phyloP scores from a whole-genome alignment of 2,113 vertebrate genomes.

The Siniperca knerii region DNA sequence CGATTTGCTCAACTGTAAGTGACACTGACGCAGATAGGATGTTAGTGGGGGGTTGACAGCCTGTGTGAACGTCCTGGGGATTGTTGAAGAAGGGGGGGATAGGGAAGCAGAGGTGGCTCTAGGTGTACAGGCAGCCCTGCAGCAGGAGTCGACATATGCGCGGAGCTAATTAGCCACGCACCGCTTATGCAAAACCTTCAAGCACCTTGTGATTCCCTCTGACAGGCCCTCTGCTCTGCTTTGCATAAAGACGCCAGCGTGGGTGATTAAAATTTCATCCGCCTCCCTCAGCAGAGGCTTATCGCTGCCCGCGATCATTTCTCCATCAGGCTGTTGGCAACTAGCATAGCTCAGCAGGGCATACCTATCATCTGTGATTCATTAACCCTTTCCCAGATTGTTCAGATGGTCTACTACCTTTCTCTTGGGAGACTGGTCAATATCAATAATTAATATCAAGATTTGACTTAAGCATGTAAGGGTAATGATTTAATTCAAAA shows the following conservation, averaged over 20 bases:
- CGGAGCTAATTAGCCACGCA: constrained; percentile 56
- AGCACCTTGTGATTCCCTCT: constrained; percentile 52
- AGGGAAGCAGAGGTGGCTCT: constrained; percentile 18
- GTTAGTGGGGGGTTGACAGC: constrained; percentile 38
- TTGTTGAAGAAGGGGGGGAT: not conserved
- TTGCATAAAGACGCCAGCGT: constrained; percentile 49
- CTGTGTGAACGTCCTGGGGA: constrained; percentile 34
- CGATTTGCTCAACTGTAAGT: constrained; percentile 1
- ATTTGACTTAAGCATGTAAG: not conserved
- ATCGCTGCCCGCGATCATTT: constrained; percentile 52
- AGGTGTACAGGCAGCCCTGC: constrained; percentile 29
- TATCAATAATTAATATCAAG: not conserved
- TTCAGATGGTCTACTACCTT: not conserved
- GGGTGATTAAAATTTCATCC: constrained; percentile 69
- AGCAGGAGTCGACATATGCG: constrained; percentile 35
- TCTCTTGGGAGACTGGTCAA: not conserved
- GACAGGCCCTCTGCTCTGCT: constrained; percentile 53
- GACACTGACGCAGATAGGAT: constrained; percentile 36
- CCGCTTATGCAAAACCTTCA: constrained; percentile 49
- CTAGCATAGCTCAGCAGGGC: constrained; percentile 58
- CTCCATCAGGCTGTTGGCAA: constrained; percentile 52
- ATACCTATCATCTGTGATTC: constrained; percentile 38
- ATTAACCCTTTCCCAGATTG: constrained; percentile 7
- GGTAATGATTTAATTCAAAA: not conserved
- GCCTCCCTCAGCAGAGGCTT: constrained; percentile 48